These are phyloP conservation scores for Glaucidium brasilianum DNA, from an alignment of 2,113 vertebrate genomes.

Conservation along the genomic window DNA sequence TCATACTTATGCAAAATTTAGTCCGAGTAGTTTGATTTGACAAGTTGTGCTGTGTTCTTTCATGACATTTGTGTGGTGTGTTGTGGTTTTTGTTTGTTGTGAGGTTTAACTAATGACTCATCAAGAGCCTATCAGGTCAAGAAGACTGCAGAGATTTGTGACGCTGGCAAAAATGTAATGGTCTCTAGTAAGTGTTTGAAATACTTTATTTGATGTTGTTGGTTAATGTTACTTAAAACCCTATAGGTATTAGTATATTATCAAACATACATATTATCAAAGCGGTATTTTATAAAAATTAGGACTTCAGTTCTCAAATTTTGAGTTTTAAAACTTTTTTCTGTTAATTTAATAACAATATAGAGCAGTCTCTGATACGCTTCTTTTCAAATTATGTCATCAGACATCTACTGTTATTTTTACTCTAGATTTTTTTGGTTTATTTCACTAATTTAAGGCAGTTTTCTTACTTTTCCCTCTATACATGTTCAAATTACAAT, in stretches of 20 bases:
- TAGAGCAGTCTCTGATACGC: neutral
- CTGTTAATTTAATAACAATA: neutral
- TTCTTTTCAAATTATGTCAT: neutral
- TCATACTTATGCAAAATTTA: too few relatives aligned
- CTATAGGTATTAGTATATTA: neutral
- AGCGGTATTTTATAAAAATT: neutral
- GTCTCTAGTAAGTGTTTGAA: neutral
- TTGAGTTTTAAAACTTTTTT: neutral
- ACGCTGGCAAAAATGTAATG: neutral
- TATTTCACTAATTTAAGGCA: neutral
- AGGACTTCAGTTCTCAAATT: neutral
- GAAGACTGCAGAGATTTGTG: neutral
- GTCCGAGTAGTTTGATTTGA: neutral
- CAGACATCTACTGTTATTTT: neutral
- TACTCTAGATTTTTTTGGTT: neutral
- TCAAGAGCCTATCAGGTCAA: neutral
- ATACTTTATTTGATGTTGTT: neutral
- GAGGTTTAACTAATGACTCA: neutral
- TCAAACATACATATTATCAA: neutral
- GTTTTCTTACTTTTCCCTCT: neutral
- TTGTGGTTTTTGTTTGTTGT: neutral
- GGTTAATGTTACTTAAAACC: neutral
- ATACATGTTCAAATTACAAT: neutral
- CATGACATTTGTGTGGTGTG: neutral
- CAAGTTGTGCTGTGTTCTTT: neutral